Conservation (phyloP, 2,113 vertebrate species). For the Cyprinus carpio region DNA sequence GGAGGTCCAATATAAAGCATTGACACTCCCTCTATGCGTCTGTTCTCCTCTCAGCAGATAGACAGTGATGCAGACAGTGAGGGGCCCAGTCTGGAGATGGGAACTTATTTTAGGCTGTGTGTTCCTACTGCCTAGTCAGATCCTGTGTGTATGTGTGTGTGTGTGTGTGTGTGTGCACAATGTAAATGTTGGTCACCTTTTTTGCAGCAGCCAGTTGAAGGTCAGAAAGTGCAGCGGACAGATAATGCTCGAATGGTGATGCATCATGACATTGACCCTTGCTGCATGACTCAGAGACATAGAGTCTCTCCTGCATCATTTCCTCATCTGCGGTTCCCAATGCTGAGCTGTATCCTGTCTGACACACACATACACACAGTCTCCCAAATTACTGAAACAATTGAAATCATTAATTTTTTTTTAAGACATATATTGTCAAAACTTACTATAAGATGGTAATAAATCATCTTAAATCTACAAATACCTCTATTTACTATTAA, state of each 20-base stretch:
- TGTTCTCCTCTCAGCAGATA: not conserved
- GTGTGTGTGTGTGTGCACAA: not conserved
- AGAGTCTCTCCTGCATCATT: conserved; percentile 38
- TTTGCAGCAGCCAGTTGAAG: conserved; percentile 1
- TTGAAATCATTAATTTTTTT: not conserved
- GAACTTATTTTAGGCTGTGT: conserved; percentile 4
- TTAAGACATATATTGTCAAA: not conserved
- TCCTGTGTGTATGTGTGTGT: not conserved
- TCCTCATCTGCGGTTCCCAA: conserved; percentile 20
- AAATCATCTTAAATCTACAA: not conserved
- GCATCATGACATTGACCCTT: conserved; percentile 40
- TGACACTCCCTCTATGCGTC: not conserved
- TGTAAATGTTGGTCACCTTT: conserved; percentile 9
- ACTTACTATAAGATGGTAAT: not conserved
- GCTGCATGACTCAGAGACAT: conserved; percentile 29
- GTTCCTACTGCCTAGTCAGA: conserved; percentile 10
- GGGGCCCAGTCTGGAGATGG: conserved; percentile 16
- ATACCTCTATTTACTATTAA: not conserved
- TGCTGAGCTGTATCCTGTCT: conserved; percentile 35
- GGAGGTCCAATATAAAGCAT: not conserved
- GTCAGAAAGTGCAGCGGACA: not conserved
- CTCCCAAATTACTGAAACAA: not conserved
- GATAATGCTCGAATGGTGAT: conserved; percentile 37
- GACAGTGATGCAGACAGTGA: conserved; percentile 35
- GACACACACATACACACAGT: not conserved